Evolutionary conservation across 2,113 vertebrate species (phyloP).

Genomic region (Pristiophorus japonicus): DNA sequence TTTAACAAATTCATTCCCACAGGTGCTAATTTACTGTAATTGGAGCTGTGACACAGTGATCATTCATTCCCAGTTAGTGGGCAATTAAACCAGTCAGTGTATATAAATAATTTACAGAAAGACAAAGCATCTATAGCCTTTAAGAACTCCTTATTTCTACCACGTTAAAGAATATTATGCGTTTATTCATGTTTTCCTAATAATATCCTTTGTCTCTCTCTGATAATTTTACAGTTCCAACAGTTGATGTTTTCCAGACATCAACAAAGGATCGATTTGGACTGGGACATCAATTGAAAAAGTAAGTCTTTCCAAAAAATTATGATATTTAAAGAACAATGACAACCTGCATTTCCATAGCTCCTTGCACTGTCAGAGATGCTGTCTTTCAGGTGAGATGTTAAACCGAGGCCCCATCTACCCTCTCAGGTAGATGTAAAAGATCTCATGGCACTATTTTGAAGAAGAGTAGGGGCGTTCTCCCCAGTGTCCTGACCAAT

Average conservation of each 20-base stretch:
- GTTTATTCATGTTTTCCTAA: conserved; percentile 6
- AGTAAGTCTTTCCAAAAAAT: conserved; percentile 60
- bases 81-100: conserved; percentile 1
- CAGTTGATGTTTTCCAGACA: conserved; percentile 83
- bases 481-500: too few relatives aligned
- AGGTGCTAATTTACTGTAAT: conserved; percentile 18
- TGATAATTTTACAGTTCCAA: conserved; percentile 60
- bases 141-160: not conserved
- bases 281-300: conserved; percentile 81
- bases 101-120: conserved; percentile 8
- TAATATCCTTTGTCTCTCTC: conserved; percentile 37
- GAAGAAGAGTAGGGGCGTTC: not conserved
- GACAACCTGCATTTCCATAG: not conserved
- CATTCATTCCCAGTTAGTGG: not conserved
- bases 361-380: too few relatives aligned
- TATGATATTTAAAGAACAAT: not conserved
- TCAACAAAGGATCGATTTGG: conserved; percentile 82
- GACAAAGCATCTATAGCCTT: not conserved
- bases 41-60: conserved; percentile 19
- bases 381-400: not conserved
- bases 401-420: not conserved
- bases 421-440: not conserved
- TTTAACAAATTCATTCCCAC: conserved; percentile 25
- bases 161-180: not conserved
- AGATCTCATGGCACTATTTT: not conserved